These are phyloP conservation scores for Hipparchia semele DNA, from an alignment of 2,888 invertebrate species.

Conservation along the genomic window DNA sequence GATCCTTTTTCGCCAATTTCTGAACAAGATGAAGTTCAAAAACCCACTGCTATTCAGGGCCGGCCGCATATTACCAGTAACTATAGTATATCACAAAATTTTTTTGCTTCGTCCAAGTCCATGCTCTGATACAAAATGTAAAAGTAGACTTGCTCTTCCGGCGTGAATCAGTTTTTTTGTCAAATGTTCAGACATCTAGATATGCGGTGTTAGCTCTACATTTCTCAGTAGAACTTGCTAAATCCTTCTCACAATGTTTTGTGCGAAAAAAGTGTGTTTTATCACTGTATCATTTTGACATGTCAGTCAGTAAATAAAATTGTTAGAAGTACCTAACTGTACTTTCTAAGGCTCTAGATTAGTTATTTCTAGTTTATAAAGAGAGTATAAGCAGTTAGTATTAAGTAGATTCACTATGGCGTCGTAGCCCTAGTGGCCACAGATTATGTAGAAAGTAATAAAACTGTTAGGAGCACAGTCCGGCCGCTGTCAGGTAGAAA, in stretches of 20 bases:
- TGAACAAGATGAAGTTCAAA: not conserved
- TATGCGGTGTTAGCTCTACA: too few species aligned
- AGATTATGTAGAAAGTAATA: conserved; percentile 26
- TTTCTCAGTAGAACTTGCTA: too few species aligned
- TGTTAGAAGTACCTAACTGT: not conserved
- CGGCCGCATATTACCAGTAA: too few species aligned
- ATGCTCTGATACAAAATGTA: too few species aligned
- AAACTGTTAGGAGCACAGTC: conserved; percentile 49
- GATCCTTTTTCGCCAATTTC: not conserved
- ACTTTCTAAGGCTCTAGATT: not conserved
- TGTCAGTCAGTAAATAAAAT: not conserved
- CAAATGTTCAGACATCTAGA: too few species aligned
- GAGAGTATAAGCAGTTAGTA: not conserved
- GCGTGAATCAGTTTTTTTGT: too few species aligned
- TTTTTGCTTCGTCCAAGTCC: too few species aligned
- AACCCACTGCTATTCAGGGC: not conserved
- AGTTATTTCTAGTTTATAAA: not conserved
- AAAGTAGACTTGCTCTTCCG: too few species aligned
- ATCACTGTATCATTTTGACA: not conserved
- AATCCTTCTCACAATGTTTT: too few species aligned
- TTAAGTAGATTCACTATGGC: not conserved
- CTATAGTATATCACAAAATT: too few species aligned
- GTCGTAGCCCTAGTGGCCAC: not conserved
- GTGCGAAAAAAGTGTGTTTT: too few species aligned
- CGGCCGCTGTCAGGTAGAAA: conserved; percentile 58